These are phyloP conservation scores for Trachelus tabidus DNA, from an alignment of 2,888 invertebrate species.

Conservation along the genomic window DNA sequence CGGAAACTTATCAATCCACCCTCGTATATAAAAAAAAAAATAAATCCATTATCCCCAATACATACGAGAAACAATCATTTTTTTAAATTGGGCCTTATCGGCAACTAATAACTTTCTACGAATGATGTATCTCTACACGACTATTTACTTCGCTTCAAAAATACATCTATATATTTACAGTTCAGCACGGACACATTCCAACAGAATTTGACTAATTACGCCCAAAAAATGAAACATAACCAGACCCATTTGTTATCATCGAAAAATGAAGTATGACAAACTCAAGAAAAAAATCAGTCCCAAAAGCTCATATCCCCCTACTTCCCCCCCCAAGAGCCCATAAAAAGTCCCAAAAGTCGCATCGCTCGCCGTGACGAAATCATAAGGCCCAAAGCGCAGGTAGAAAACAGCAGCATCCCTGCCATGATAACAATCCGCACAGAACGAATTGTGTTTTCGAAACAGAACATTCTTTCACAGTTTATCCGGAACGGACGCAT, in stretches of 20 bases:
- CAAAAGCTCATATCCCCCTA: too few species aligned
- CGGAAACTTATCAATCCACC: too few species aligned
- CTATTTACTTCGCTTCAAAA: not conserved
- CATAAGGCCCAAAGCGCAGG: not conserved
- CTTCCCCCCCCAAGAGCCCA: not conserved
- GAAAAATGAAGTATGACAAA: too few species aligned
- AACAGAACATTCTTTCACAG: constrained; percentile 48
- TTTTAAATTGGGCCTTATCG: not conserved
- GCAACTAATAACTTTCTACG: not conserved
- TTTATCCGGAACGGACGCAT: constrained; percentile 26
- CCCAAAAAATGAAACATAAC: not conserved
- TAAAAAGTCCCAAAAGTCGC: not conserved
- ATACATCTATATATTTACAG: not conserved
- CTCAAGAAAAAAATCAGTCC: too few species aligned
- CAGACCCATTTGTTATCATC: too few species aligned
- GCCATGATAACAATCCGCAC: constrained; percentile 51
- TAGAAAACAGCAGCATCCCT: constrained; percentile 17
- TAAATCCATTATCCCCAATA: not conserved
- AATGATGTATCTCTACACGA: not conserved
- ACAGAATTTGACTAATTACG: not conserved
- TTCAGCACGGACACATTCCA: not conserved
- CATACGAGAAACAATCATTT: not conserved
- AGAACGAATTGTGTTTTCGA: constrained; percentile 62
- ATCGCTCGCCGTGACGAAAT: constrained; percentile 3
- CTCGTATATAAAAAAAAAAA: not conserved